Base-by-base conservation (phyloP, 2,797 vertebrate genomes). In the Dermochelys coriacea region DNA sequence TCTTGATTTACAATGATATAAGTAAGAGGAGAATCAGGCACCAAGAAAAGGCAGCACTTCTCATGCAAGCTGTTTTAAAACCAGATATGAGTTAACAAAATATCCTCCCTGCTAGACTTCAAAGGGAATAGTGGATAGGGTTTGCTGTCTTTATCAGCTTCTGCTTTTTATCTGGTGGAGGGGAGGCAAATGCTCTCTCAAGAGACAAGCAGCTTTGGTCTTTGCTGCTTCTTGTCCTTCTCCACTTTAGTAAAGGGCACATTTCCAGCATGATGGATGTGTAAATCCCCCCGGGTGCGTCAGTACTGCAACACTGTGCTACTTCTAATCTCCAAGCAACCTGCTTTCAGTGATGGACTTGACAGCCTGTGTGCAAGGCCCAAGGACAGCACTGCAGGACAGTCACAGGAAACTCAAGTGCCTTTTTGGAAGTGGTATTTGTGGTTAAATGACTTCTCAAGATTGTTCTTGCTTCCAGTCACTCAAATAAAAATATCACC, bases 121-220 rank as follows among this genome's bases (percentile, higher is more conserved):
- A 64, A 54, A 89, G 47, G 29, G 7, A 57, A 71, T n/a, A 89
- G 47, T 29, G 61, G 16, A 52, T 54, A 80, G 27, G 10, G 47
- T 51, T 90, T 81, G 80, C 15, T 84, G 74, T 74, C 77, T 52
- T 31, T 61, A 29, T 47, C 27, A 84, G 87, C 88, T 90, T 45
- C 49, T 92, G 78, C 45, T 15, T 19, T 0, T 75, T 94, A 14
- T 61, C 37, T 52, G 59, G 45, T 49, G 81, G 37, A 85, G 45
- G 87, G 37, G 34, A 57, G n/a, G 64, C 27, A 89, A 90, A 79
- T 27, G 4, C 1, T 79, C 90, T 81, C 88, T 57, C 52, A 57
- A 16, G 82, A 61, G 74, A 80, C 27, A 21, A 2, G 64, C 64
- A 57, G 2, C 1, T 1, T 9, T 1, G 0, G 3, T 91, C 91